Evolutionary conservation across 2,888 invertebrate genomes (phyloP).

Genomic region (Andrena haemorrhoa): DNA sequence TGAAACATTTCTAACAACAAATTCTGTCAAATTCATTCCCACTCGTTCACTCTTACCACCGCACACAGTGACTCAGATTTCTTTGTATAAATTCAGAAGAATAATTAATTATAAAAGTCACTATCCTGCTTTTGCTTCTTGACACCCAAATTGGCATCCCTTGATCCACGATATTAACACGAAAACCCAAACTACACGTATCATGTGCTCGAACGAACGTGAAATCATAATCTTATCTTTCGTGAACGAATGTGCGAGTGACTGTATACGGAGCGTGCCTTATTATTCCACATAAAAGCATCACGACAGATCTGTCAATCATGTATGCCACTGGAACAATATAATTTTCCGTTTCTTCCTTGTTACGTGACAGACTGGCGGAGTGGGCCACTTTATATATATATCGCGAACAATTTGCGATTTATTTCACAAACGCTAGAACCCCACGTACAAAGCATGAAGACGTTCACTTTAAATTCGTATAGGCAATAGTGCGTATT

Average conservation of each 20-base stretch:
- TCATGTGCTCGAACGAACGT: no score
- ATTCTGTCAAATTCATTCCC: background rate
- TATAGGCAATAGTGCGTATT: background rate
- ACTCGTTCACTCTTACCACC: background rate
- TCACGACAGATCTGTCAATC: constrained; percentile 7
- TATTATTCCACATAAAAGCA: background rate
- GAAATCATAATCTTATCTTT: no score
- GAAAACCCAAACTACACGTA: no score
- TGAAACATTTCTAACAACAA: background rate
- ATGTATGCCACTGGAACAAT: constrained; percentile 4
- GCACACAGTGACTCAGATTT: no score
- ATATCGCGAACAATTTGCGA: constrained; percentile 37
- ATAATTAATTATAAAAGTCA: no score
- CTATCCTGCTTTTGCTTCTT: no score
- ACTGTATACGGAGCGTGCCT: no score
- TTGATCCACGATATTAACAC: no score
- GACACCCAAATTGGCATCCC: no score
- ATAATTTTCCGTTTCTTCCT: constrained; percentile 18
- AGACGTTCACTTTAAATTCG: background rate
- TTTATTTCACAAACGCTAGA: constrained; percentile 26
- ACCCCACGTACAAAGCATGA: constrained; percentile 10
- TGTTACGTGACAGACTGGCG: constrained; percentile 22
- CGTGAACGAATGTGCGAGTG: no score
- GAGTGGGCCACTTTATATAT: constrained; percentile 47
- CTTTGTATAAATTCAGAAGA: no score